Evolutionary conservation across 2,888 invertebrate species (phyloP), one percentile per base, ranked within the genome.

Genomic region (Chesias legatella): DNA sequence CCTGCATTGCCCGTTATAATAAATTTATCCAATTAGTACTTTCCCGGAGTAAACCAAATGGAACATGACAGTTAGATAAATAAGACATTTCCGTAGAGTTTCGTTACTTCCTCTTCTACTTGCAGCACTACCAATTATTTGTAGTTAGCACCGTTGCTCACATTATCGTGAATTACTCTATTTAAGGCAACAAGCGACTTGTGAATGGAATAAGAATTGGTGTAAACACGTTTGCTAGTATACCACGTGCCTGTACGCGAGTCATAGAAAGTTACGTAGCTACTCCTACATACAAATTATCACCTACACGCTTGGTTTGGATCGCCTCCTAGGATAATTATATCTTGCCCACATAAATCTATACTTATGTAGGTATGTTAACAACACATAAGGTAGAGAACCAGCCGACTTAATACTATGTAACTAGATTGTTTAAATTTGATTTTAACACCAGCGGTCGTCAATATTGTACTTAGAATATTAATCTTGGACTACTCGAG

Each of bases 181-280:
- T 51, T 48, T 48, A 43, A 41, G 41, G 51, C 54, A 56, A 55
- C 53, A 59, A 17, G 13, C 3, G 2, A 54, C 41, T 56, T 54
- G 63, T 68, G 63, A 71, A 71, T 70, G 61, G 65, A 63, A 61
- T 68, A 71, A 60, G 65, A 63, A 61, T 68, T 70, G 73, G 73
- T 67, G 67, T 60, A 59, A 61, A 57, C 58, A 57, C 52, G 56
- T 59, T 54, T 59, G 56, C 53, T 49, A 55, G 48, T 49, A 48
- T 48, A 54, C 44, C 52, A 53, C 58, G 57, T 61, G 62, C 51
- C 51, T 31, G 53, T 49, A 52, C 51, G 23, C 25, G 34, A 47
- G 46, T 48, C 43, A 37, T 48, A 51, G 53, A 51, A 56, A 53
- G 53, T 45, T 34, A 48, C 41, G 34, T 39, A 38, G 34, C 4